Conservation (phyloP, 2,888 invertebrate species). For the Entomobrya multifasciata region DNA sequence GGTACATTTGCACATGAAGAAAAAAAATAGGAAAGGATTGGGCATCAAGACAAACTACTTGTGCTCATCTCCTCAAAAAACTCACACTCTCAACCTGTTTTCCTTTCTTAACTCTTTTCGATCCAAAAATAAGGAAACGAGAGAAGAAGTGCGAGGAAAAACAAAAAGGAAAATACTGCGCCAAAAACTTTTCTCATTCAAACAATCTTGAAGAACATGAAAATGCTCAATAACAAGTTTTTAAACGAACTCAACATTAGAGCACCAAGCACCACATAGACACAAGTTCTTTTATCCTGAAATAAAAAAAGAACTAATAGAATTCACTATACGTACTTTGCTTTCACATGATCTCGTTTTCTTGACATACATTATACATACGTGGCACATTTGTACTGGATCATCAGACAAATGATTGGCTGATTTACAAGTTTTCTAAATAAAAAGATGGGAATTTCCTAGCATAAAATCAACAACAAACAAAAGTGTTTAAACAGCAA, state of each 20-base stretch:
- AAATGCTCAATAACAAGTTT: slow-evolving; percentile 44
- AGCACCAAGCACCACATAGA: background rate
- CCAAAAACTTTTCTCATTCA: slow-evolving; percentile 70
- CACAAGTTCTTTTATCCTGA: slow-evolving; percentile 14
- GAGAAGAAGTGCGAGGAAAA: background rate
- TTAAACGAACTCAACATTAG: slow-evolving; percentile 15
- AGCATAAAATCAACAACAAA: too few species aligned
- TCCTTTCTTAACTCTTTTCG: background rate
- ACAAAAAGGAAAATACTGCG: slow-evolving; percentile 45
- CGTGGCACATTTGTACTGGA: too few species aligned
- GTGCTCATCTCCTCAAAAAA: slow-evolving; percentile 32
- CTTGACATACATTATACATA: background rate
- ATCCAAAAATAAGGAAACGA: too few species aligned
- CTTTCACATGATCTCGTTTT: background rate
- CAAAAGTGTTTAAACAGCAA: too few species aligned
- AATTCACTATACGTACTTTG: background rate
- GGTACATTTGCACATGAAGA: too few species aligned
- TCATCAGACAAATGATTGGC: too few species aligned
- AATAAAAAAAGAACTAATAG: too few species aligned
- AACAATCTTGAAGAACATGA: slow-evolving; percentile 52
- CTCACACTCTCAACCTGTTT: slow-evolving; percentile 35
- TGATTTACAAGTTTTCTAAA: background rate
- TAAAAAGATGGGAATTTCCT: background rate
- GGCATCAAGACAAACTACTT: slow-evolving; percentile 5
- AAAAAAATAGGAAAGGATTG: slow-evolving; percentile 5